These are phyloP conservation scores for Pseudochirops corinnae DNA, from an alignment of 2,797 vertebrate species.

Conservation along the genomic window DNA sequence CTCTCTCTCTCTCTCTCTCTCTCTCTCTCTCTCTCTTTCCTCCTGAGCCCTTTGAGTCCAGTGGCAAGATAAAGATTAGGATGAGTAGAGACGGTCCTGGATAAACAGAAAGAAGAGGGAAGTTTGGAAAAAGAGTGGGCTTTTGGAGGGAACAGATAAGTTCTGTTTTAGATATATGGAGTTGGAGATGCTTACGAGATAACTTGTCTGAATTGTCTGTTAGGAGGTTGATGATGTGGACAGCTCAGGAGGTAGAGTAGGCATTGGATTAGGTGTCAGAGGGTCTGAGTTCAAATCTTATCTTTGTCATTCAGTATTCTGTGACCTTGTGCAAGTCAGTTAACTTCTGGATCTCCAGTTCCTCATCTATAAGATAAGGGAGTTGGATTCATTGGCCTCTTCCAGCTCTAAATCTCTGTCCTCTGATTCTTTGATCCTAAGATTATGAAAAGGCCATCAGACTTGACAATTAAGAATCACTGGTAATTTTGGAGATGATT, in stretches of 20 bases:
- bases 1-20: no score
- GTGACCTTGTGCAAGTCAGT: not conserved
- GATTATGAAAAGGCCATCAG: no score
- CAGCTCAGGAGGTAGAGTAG: not conserved
- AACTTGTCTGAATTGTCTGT: not conserved
- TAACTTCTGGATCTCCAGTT: not conserved
- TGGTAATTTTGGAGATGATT: not conserved
- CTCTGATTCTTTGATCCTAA: not conserved
- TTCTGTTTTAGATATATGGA: no score
- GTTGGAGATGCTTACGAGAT: not conserved
- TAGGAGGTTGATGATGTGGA: not conserved
- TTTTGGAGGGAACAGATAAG: not conserved
- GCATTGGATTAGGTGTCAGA: not conserved
- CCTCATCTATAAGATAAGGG: not conserved
- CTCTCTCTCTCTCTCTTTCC: no score
- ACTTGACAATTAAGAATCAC: not conserved
- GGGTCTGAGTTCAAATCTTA: not conserved
- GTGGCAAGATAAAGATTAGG: no score
- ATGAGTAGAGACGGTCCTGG: not conserved
- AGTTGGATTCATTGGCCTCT: not conserved
- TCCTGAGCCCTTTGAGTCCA: no score
- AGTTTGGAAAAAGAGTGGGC: not conserved
- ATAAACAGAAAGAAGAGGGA: not conserved
- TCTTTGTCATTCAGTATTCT: not conserved
- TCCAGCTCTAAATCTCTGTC: not conserved